Base-by-base conservation (phyloP, 2,888 invertebrate species). In the Pseudococcus longispinus region DNA sequence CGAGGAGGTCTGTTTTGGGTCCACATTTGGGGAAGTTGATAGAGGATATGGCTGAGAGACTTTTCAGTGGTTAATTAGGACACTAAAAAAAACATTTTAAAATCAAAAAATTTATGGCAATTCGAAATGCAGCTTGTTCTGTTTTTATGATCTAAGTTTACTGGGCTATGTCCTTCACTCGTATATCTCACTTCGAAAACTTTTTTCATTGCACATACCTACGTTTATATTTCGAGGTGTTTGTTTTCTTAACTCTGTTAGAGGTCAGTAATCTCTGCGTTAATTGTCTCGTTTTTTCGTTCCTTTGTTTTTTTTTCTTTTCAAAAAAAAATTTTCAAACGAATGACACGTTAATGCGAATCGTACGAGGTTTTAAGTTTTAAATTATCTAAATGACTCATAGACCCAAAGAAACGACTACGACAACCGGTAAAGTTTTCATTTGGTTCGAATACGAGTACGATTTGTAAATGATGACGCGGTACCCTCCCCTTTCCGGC, bases 321-420 rank as follows among this genome's bases (percentile, higher is more conserved):
- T 4, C 26, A 26, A 65, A 65, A 70, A 23, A 60, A 60, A 13
- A 13, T 37, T 37, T 37, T 55, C n/a, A 65, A 70, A 70, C 18
- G 29, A 70, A 37, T 42, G 42, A 80, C 42, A 42, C 77, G 77
- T 80, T 80, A 80, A 80, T 80, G 77, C 77, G 77, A 80, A 80
- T 80, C 29, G 20, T 37, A 80, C 77, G 77, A 80, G 42, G 23
- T 60, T 55, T 37, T 8, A 37, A 9, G 5, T 77, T 80, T 80
- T 80, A 80, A 80, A 80, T 80, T 80, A 80, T 80, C 77, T 42
- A 42, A 4, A 42, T 80, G 77, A 80, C 42, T 80, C 77, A 77
- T 55, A n/a, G 11, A 51, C 51, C n/a, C n/a, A 26, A 23, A 26
- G 74, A n/a, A 37, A 37, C 37, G 37, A n/a, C 37, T 9, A 11